These are phyloP conservation scores for Paramuricea clavata DNA, from an alignment of 92 coral and sea anemone species.

Conservation along the genomic window DNA sequence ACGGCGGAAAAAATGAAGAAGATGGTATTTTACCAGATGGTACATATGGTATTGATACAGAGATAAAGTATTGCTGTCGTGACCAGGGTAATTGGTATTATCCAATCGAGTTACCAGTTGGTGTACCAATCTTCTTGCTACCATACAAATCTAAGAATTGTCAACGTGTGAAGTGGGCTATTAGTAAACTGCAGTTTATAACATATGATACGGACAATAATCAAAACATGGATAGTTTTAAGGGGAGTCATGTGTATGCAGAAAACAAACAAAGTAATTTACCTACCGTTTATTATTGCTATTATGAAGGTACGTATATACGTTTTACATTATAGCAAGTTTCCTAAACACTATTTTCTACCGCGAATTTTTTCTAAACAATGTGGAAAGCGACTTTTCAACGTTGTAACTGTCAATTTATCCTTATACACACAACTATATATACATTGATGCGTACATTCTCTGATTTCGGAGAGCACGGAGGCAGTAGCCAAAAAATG, in stretches of 20 bases:
- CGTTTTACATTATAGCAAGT: not conserved
- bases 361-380: too few species aligned
- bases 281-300: not conserved
- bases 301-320: conserved; percentile 9
- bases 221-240: conserved; percentile 30
- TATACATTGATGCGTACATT: too few species aligned
- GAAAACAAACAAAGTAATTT: conserved; percentile 53
- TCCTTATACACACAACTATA: too few species aligned
- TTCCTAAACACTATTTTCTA: not conserved
- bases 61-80: conserved; percentile 76
- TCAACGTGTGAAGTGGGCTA: conserved; percentile 79
- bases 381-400: not conserved
- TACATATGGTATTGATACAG: conserved; percentile 53
- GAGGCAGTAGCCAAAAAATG: too few species aligned
- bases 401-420: too few species aligned
- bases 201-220: conserved; percentile 58
- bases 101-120: conserved; percentile 70
- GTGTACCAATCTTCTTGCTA: conserved; percentile 69
- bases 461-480: too few species aligned
- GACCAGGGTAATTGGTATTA: conserved; percentile 57
- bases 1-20: conserved; percentile 50
- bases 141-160: conserved; percentile 66
- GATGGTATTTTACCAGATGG: conserved; percentile 76
- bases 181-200: conserved; percentile 71
- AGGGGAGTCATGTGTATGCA: conserved; percentile 48